These are phyloP conservation scores for Brienomyrus longianalis DNA, from an alignment of 2,113 vertebrate species.

Conservation along the genomic window DNA sequence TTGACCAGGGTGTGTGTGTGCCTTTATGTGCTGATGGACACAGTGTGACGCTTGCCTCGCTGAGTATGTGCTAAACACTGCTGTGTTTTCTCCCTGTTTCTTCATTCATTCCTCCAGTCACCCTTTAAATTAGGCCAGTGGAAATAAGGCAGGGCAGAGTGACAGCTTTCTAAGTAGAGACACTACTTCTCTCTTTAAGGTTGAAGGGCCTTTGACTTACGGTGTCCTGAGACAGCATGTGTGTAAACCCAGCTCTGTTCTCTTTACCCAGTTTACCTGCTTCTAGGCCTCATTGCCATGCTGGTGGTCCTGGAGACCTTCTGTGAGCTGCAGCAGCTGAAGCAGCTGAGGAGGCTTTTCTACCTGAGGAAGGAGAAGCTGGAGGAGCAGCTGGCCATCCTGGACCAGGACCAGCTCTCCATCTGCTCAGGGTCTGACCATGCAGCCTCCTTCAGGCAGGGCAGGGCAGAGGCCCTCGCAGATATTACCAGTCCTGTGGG, in stretches of 20 bases:
- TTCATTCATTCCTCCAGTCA: neutral
- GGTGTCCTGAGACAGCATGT: neutral
- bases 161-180: neutral
- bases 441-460: conserved; percentile 63
- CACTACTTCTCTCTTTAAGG: neutral
- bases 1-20: neutral
- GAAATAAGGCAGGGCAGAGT: neutral
- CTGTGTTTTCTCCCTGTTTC: neutral
- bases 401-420: conserved; percentile 68
- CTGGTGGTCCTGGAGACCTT: conserved; percentile 91
- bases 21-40: neutral
- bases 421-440: conserved; percentile 82
- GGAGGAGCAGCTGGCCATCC: conserved; percentile 35
- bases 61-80: neutral
- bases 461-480: conserved; percentile 64
- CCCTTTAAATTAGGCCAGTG: neutral
- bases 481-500: neutral
- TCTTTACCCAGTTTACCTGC: conserved; percentile 69
- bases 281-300: conserved; percentile 81
- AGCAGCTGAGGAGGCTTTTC: conserved; percentile 77
- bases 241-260: neutral
- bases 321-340: conserved; percentile 86
- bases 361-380: conserved; percentile 66
- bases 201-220: neutral
- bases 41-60: neutral